Evolutionary conservation across 1,140 invertebrate species (phyloP), one percentile per base, ranked within the genome.

Genomic region (Drosophila rufa): DNA sequence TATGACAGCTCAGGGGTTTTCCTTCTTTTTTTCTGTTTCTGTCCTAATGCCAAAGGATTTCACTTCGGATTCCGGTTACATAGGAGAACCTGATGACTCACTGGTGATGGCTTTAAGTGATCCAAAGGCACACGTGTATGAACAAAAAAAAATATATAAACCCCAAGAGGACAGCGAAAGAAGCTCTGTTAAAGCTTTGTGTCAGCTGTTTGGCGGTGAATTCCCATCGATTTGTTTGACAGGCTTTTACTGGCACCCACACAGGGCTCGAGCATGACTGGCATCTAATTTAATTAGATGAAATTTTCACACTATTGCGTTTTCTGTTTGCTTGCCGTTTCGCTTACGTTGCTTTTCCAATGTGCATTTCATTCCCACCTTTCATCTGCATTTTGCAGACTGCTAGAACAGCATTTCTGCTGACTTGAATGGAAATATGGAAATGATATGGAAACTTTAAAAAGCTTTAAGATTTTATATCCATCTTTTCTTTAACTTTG

Each of bases 161-260:
- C 33, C 51, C 33, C 33, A 55, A 55, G 33, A 11, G 30, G 33
- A 27, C 30, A 42, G 48, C 25, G 30, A 46, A 46, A 33, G 50
- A 65, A 33, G 36, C 55, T 47, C 33, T n/a, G 27, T 40, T 38
- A 53, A 70, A 59, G 60, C 79, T 61, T 75, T 62, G 47, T 60
- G 66, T 67, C 58, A 67, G 57, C 61, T 73, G 57, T 64, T 79
- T 69, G 53, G 9, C 55, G 51, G 56, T 40, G 65, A 73, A 85
- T 81, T 81, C 68, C 22, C 64, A 85, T 85, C 82, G 82, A 86
- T 85, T 85, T 85, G 82, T 86, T 85, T 85, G 82, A 85, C 82
- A 85, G 79, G 74, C 82, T 81, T 86, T 84, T 65, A 81, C 62
- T 81, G 69, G 64, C 50, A 60, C 73, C 53, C 60, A 61, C 60